A percentile compares a stretch with the other conserved stretches of the same genome.
These are phyloP conservation scores for Sphyrna mokarran DNA, from an alignment of 2,113 vertebrate species.

Conservation along the genomic window DNA sequence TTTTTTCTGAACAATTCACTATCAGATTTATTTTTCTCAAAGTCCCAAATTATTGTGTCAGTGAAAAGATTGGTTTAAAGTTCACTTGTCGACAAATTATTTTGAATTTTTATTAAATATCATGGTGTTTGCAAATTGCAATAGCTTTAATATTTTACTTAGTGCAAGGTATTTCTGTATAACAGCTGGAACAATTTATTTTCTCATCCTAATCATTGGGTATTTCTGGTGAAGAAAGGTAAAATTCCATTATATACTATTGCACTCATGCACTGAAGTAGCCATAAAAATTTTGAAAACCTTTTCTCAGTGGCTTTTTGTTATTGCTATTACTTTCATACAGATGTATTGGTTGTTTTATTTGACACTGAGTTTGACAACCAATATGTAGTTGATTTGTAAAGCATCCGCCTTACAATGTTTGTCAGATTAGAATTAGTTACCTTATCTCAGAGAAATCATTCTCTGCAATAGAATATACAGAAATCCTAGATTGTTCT, in stretches of 20 bases:
- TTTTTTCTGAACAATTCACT: neutral
- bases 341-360: neutral
- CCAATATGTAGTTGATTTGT: neutral
- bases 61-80: neutral
- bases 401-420: neutral
- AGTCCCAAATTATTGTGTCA: neutral
- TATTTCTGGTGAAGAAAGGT: neutral
- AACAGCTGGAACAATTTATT: neutral
- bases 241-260: neutral
- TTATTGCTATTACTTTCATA: neutral
- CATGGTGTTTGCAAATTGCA: neutral
- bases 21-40: neutral
- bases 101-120: neutral
- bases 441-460: neutral
- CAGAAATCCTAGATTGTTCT: neutral
- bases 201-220: neutral
- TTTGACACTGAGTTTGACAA: neutral
- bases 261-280: neutral
- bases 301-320: neutral
- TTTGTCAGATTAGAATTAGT: neutral
- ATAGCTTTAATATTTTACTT: neutral
- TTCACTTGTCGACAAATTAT: neutral
- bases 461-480: neutral
- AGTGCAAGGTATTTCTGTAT: neutral
- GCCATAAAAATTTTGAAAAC: neutral